Evolutionary conservation across 2,888 invertebrate species (phyloP), one percentile per base, ranked within the genome.

Genomic region (Nematopogon swammerdamellus): DNA sequence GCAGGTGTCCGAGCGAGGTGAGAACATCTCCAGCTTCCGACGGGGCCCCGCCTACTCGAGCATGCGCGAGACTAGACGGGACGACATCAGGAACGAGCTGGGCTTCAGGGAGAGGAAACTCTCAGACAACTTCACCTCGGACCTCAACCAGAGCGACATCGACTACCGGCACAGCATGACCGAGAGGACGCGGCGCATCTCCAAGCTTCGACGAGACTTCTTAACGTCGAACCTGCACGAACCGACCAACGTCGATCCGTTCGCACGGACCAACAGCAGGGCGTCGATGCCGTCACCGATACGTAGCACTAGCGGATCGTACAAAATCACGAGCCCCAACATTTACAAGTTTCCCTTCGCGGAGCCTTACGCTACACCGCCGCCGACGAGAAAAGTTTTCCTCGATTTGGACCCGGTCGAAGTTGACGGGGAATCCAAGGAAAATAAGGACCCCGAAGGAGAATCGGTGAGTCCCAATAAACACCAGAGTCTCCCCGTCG

Each of bases 311-410:
- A 8, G 30, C 14, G 30, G 29, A 5, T 10, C 16, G 54, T 79
- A 77, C 60, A 79, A 76, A 62, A 71, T 75, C 54, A 75, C 73
- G 59, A 76, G 74, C 57, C 74, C 75, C 18, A 80, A 74, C 58
- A 60, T 79, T 53, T 73, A 70, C 59, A 80, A 80, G 62, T 80
- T 80, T 53, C 79, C 80, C 18, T 80, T 80, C 56, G 77, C 79
- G 45, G 80, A 80, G 54, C 80, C 79, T 25, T 80, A 73, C 52
- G 59, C 68, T 14, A 74, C 79, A n/a, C 80, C 80, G 29, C 69
- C 75, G 16, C 70, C 76, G n/a, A 63, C 63, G 29, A 69, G 79
- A 3, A 63, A 63, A 54, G 65, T 77, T 16, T 51, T 70, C 20
- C 60, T 79, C 4, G 70, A 75, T 52, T 58, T 76, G 8, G 73